Percentiles rank a stretch among this genome's conserved stretches.
Evolutionary conservation across 2,113 vertebrate species (phyloP).

Genomic region (Cepphus grylle): DNA sequence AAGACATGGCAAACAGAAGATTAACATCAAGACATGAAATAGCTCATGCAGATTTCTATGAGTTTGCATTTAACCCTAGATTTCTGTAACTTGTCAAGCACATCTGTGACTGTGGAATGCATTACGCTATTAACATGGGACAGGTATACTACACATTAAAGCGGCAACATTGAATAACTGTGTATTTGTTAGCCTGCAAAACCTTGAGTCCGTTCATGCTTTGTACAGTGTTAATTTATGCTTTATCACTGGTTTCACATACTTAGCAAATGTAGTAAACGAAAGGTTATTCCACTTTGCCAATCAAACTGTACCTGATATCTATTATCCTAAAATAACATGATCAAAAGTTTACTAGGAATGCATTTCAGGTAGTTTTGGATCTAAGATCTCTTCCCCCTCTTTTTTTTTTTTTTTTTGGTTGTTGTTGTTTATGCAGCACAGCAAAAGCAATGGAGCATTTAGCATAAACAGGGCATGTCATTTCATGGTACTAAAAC

Average conservation of each 20-base stretch:
- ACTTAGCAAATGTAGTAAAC: neutral
- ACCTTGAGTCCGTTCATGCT: neutral
- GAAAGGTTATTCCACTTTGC: neutral
- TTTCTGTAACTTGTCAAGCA: neutral
- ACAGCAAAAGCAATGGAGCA: neutral
- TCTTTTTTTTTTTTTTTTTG: neutral
- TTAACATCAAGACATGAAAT: neutral
- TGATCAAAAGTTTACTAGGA: neutral
- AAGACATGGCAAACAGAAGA: neutral
- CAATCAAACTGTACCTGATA: neutral
- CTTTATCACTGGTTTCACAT: neutral
- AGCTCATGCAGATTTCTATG: neutral
- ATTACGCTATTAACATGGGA: neutral
- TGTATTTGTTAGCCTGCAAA: neutral
- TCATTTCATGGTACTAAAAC: neutral
- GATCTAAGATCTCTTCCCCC: neutral
- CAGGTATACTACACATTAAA: neutral
- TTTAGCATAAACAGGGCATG: neutral
- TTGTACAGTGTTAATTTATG: neutral
- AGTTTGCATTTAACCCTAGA: neutral
- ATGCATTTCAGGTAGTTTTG: neutral
- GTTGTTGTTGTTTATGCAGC: neutral
- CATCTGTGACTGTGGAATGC: neutral
- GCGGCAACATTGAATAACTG: neutral
- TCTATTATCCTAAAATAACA: neutral